Evolutionary conservation across 2,797 vertebrate genomes (phyloP), one percentile per base, ranked within the genome.

Genomic region (Hapalemur alaotrensis): DNA sequence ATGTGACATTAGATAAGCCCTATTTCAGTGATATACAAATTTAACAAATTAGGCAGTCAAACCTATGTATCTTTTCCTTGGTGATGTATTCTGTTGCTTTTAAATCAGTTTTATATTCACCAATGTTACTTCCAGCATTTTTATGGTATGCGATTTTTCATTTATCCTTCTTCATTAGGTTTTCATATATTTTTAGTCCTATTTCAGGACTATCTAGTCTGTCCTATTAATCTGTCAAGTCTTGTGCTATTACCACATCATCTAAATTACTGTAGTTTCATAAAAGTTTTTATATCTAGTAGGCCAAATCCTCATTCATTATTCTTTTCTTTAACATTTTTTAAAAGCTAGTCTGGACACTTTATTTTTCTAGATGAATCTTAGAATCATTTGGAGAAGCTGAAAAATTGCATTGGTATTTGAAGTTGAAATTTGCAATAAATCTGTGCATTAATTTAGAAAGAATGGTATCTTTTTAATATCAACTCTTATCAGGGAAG

Each of bases 21-120:
- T 94, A 92, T 93, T 93, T 96, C 25, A 73, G 18, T 93, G 75
- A 69, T 67, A 80, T 63, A 94, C 79, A 96, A 95, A 84, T 83
- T 92, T 94, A 18, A 13, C 93, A 91, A 93, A 92, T 92, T 91
- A 93, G 85, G 1, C 69, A 92, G 85, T 96, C 52, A 93, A 75
- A 95, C 89, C 48, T 85, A 54, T 73, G 41, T 93, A 70, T 97
- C 57, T 91, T 93, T 94, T 83, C 38, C 52, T 96, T 92, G 89
- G 89, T 93, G 91, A 96, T 96, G 72, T 46, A 85, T 72, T 80
- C 32, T 90, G 87, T 96, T 70, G 13, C 88, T 83, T 96, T 97
- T 96, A 96, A 97, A 96, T 97, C 96, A 98, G 69, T 95, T 97
- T 97, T 95, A 97, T 95, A 82, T 91, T 90, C 73, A 83, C 61